phyloP scores from a whole-genome alignment of 1,140 invertebrate genomes.

The Plectus sambesii region DNA sequence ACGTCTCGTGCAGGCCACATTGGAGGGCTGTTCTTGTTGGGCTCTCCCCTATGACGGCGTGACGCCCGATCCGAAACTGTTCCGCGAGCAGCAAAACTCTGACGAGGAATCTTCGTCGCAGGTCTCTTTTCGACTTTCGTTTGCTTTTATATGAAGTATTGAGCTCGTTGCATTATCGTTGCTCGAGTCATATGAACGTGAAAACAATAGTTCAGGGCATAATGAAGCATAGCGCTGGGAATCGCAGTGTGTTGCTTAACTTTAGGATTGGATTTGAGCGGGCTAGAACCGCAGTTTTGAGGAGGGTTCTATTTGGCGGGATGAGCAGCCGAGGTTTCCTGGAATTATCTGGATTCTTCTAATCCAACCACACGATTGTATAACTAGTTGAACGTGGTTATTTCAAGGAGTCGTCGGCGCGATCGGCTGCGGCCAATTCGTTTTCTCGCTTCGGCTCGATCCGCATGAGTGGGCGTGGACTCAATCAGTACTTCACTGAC shows the following conservation, averaged over 20 bases:
- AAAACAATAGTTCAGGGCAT: conserved; percentile 9
- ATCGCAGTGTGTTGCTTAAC: conserved; percentile 33
- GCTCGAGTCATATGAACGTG: conserved; percentile 26
- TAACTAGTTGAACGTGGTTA: too few relatives aligned
- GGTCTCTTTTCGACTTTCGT: conserved; percentile 14
- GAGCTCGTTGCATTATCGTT: conserved; percentile 21
- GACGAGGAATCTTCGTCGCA: conserved; percentile 23
- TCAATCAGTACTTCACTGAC: too few relatives aligned
- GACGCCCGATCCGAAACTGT: conserved; percentile 46
- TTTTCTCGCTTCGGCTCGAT: too few relatives aligned
- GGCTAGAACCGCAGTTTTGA: conserved; percentile 19
- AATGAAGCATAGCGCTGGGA: conserved; percentile 22
- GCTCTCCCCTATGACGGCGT: conserved; percentile 62
- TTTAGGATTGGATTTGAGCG: conserved; percentile 21
- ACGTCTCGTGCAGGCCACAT: conserved; percentile 60
- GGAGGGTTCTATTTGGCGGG: conserved; percentile 3
- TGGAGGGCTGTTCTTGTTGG: conserved; percentile 64
- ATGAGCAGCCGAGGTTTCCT: too few relatives aligned
- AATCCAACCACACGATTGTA: too few relatives aligned
- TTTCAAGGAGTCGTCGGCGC: too few relatives aligned
- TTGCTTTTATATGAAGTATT: conserved; percentile 22
- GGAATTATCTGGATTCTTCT: too few relatives aligned
- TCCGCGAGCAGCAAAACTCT: conserved; percentile 7
- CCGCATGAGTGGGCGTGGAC: too few relatives aligned
- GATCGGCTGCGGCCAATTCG: too few relatives aligned